Conservation (phyloP, 2,113 vertebrate species). For the Eurypyga helias region DNA sequence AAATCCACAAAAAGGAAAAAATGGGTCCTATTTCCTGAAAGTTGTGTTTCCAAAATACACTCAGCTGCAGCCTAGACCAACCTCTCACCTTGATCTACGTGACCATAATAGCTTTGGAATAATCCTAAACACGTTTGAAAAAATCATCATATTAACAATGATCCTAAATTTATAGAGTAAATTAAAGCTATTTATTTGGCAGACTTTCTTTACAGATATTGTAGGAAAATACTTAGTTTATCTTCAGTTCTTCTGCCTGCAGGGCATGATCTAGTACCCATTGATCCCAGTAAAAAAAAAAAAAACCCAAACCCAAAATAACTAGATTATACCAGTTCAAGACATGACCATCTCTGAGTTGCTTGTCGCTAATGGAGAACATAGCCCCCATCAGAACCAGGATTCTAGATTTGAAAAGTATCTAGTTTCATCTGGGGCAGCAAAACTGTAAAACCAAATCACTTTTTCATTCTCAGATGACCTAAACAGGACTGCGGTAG, state of each 20-base stretch:
- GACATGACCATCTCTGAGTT: neutral
- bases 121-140: neutral
- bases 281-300: neutral
- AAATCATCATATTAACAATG: neutral
- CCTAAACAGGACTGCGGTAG: neutral
- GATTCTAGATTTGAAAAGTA: neutral
- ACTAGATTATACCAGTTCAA: neutral
- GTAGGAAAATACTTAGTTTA: neutral
- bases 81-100: neutral
- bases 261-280: neutral
- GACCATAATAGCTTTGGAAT: neutral
- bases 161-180: neutral
- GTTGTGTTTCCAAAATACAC: neutral
- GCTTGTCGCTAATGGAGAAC: neutral
- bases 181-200: neutral
- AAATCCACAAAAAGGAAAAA: neutral
- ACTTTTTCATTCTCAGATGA: neutral
- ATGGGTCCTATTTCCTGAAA: neutral
- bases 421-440: neutral
- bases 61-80: neutral
- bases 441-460: neutral
- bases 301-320: rapidly evolving
- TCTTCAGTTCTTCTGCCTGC: neutral
- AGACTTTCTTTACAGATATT: neutral
- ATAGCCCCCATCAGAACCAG: neutral